Percentiles rank a stretch among this genome's conserved stretches.
phyloP scores from a whole-genome alignment of 2,888 invertebrate species.

The Ectropis crepuscularia region DNA sequence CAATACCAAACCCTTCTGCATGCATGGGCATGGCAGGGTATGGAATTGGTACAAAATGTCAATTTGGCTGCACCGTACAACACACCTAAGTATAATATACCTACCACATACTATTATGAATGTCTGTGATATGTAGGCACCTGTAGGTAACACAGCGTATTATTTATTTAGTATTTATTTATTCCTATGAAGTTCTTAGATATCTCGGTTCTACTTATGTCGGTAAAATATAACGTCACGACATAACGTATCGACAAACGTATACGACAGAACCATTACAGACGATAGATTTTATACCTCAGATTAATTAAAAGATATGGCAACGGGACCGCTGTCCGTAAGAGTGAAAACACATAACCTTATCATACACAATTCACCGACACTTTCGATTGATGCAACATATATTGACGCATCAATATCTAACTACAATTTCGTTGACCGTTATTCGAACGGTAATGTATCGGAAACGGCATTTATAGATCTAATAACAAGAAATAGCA shows the following conservation, averaged over 20 bases:
- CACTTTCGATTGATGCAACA: slow-evolving; percentile 48
- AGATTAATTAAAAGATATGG: slow-evolving; percentile 83
- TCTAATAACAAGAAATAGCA: slow-evolving; percentile 49
- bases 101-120: no score
- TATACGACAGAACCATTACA: slow-evolving; percentile 46
- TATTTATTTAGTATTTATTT: no score
- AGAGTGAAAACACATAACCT: slow-evolving; percentile 75
- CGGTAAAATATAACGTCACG: slow-evolving; percentile 27
- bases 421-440: neutral
- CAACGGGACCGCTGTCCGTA: slow-evolving; percentile 55
- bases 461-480: slow-evolving; percentile 57
- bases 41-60: no score
- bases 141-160: no score
- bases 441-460: slow-evolving; percentile 21
- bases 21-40: no score
- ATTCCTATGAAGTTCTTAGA: no score
- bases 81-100: no score
- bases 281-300: slow-evolving; percentile 72
- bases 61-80: no score
- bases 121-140: no score
- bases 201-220: no score
- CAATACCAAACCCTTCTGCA: no score
- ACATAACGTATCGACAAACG: slow-evolving; percentile 52
- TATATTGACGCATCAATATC: slow-evolving; percentile 21
- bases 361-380: slow-evolving; percentile 55